Evolutionary conservation across 2,797 vertebrate genomes (phyloP), one percentile per base, ranked within the genome.

Genomic region (Setipinna tenuifilis): DNA sequence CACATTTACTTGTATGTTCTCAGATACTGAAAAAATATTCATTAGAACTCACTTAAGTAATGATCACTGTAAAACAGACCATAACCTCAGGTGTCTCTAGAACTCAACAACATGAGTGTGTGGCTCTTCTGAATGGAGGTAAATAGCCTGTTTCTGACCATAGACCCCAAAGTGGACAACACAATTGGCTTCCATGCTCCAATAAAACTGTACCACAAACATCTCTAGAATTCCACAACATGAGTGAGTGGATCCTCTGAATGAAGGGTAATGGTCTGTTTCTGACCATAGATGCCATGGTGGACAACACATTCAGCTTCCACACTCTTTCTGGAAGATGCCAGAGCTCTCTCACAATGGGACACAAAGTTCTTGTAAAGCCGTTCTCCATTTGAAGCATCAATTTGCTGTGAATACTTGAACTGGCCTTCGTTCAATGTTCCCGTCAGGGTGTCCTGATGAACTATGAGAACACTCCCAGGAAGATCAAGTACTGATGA

Each of bases 61-160:
- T 41, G 14, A 14, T 54, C 50, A 54, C 50, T 54, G 50, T 14
- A 54, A 54, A 10, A 10, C 50, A 41, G 35, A 41, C 2, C 50
- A 54, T 9, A 54, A 59, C 25, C 2, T 31, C 14, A 75, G 16
- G 14, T 75, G 68, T 41, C 2, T 50, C 98, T 91, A 98, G 91
- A 98, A 97, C 86, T 98, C 96, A 83, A 97, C 92, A 82, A 98
- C 86, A 75, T 98, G 95, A 11, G 96, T 97, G 85, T 95, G 95
- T 6, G 97, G 97, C 89, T 97, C 97, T 11, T 92, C 93, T 80
- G 96, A 97, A 83, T 92, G 95, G 62, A 98, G 91, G 62, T 94
- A 89, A 14, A 98, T 92, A 78, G 97, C 96, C 48, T 98, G 97
- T 85, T 94, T 94, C 90, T 96, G 96, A 23, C 97, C 97, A 0